Evolutionary conservation across 2,113 vertebrate genomes (phyloP).

Genomic region (Cepphus grylle): DNA sequence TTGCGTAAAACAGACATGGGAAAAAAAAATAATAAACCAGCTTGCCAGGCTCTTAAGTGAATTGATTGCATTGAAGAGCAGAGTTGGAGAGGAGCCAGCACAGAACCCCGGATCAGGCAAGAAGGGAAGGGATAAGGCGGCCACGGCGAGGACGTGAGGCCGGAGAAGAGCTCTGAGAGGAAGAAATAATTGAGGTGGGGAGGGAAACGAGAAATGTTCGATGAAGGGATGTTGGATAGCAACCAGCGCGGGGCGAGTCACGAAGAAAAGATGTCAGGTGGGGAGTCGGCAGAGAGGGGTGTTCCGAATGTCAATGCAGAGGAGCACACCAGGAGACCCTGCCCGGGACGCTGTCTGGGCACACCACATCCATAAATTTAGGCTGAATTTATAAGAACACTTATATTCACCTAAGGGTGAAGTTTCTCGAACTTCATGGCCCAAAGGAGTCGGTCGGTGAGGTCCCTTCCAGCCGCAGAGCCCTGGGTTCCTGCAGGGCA

Average conservation of each 20-base stretch:
- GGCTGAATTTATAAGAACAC: neutral
- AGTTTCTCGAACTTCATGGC: neutral
- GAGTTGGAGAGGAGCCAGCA: constrained; percentile 33
- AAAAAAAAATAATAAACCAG: neutral
- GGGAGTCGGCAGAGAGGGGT: neutral
- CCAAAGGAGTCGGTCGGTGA: rapidly evolving
- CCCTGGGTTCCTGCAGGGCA: rapidly evolving
- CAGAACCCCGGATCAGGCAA: neutral
- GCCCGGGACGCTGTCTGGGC: neutral
- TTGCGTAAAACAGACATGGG: neutral
- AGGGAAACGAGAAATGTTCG: neutral
- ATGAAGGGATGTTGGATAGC: neutral
- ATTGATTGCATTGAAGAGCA: neutral
- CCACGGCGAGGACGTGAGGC: neutral
- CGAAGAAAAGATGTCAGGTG: neutral
- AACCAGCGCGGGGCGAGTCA: rapidly evolving
- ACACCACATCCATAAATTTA: neutral
- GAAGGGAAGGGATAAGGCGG: neutral
- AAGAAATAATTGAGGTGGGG: neutral
- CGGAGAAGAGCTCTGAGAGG: neutral
- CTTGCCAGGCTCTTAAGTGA: constrained; percentile 40
- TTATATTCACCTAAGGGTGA: neutral
- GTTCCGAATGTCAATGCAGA: neutral
- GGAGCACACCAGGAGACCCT: neutral
- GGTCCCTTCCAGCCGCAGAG: rapidly evolving